Percentiles rank a stretch among this genome's conserved stretches.
Evolutionary conservation across 2,888 invertebrate genomes (phyloP).

Genomic region (Furcula furcula): DNA sequence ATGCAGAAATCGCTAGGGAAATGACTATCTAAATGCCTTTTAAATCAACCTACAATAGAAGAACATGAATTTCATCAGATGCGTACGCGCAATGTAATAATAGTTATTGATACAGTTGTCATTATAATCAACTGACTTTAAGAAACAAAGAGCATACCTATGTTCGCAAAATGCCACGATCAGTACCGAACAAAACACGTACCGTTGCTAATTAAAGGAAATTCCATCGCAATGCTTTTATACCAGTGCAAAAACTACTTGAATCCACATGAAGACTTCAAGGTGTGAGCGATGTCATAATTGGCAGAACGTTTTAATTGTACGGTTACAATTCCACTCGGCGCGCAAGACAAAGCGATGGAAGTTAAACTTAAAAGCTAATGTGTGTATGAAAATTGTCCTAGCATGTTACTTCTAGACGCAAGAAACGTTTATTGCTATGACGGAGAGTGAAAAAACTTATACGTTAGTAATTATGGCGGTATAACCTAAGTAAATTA

Average conservation of each 20-base stretch:
- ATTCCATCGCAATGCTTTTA: conserved; percentile 58
- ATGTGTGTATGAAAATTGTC: conserved; percentile 49
- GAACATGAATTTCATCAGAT: too few species aligned
- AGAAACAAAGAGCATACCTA: background rate
- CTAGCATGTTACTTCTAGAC: conserved; percentile 20
- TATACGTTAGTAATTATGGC: conserved; percentile 21
- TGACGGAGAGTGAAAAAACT: conserved; percentile 16
- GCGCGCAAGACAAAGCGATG: conserved; percentile 42
- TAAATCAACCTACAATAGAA: too few species aligned
- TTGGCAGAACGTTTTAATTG: conserved; percentile 63
- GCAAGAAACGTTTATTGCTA: conserved; percentile 28
- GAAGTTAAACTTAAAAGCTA: conserved; percentile 46
- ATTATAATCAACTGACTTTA: too few species aligned
- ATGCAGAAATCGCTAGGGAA: too few species aligned
- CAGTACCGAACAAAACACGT: conserved; percentile 42
- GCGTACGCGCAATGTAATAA: too few species aligned
- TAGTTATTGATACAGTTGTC: too few species aligned
- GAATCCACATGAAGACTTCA: conserved; percentile 54
- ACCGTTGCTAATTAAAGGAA: conserved; percentile 70
- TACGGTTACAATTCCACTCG: conserved; percentile 50
- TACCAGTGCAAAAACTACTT: conserved; percentile 51
- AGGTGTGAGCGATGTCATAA: conserved; percentile 72
- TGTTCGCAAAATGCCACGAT: conserved; percentile 44
- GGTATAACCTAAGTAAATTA: conserved; percentile 22
- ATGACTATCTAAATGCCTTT: too few species aligned